These are phyloP conservation scores for Morelia viridis DNA, from an alignment of 2,797 vertebrate species.

Conservation along the genomic window DNA sequence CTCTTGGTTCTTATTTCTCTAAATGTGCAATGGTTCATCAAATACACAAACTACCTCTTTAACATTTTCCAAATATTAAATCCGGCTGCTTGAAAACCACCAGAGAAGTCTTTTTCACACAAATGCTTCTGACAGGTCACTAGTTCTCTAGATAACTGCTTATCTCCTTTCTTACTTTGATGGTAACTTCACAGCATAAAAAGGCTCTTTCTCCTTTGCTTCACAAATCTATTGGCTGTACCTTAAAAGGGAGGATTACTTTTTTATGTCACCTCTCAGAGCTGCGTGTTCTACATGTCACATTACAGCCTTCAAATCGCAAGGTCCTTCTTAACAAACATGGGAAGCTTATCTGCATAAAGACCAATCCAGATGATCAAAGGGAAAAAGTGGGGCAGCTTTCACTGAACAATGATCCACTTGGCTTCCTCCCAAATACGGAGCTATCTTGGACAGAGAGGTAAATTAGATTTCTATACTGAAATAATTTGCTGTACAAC, in stretches of 20 bases:
- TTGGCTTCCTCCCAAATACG: constrained; percentile 42
- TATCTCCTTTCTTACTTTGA: constrained; percentile 44
- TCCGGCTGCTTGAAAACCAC: not conserved
- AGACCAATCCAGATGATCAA: constrained; percentile 17
- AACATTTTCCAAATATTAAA: not conserved
- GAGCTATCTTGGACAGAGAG: constrained; percentile 18
- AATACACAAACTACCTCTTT: constrained; percentile 42
- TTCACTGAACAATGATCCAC: constrained; percentile 18
- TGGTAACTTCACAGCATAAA: constrained; percentile 65
- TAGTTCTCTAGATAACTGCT: constrained; percentile 31
- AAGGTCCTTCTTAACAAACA: constrained; percentile 32
- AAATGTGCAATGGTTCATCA: constrained; percentile 56
- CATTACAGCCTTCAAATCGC: constrained; percentile 26
- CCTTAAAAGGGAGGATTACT: constrained; percentile 3
- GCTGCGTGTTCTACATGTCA: constrained; percentile 29
- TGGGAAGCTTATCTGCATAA: constrained; percentile 38
- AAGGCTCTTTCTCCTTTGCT: constrained; percentile 35
- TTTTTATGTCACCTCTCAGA: constrained; percentile 8
- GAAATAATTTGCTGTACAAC: constrained; percentile 50
- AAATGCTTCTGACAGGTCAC: constrained; percentile 35
- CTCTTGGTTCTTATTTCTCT: not conserved
- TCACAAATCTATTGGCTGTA: constrained; percentile 22
- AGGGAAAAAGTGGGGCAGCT: not conserved
- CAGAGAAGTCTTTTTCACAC: not conserved
- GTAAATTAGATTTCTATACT: constrained; percentile 51